phyloP scores from a whole-genome alignment of 2,113 vertebrate species.

The Amphiprion ocellaris region DNA sequence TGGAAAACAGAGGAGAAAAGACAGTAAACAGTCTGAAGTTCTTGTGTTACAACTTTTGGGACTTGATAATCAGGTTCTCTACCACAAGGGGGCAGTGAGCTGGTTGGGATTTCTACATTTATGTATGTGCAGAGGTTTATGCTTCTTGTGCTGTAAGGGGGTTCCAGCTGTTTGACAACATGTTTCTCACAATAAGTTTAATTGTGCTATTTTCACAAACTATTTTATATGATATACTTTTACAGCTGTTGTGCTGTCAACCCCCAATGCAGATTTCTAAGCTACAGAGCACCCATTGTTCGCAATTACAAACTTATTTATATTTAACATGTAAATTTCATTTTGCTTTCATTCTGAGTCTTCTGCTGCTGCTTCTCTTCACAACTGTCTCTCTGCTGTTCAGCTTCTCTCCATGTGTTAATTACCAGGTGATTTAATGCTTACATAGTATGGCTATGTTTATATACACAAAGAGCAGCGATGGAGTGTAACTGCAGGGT shows the following conservation, averaged over 20 bases:
- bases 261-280: too few relatives aligned
- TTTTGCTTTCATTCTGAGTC: neutral
- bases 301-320: neutral
- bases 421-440: conserved; percentile 69
- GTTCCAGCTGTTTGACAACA: conserved; percentile 47
- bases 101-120: conserved; percentile 1
- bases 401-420: conserved; percentile 32
- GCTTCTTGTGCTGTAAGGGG: conserved; percentile 15
- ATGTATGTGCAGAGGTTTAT: neutral
- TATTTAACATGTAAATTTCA: neutral
- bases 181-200: conserved; percentile 12
- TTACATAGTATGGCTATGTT: conserved; percentile 58
- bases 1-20: neutral
- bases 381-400: neutral
- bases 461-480: conserved; percentile 53
- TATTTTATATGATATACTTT: neutral
- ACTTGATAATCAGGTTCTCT: neutral
- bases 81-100: conserved; percentile 60
- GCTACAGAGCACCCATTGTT: too few relatives aligned
- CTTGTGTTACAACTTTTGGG: neutral
- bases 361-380: neutral
- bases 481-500: conserved; percentile 24
- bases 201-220: neutral
- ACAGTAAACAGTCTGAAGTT: neutral
- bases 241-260: neutral